phyloP scores from a whole-genome alignment of 1,140 invertebrate genomes.

The Bombus sylvicola region DNA sequence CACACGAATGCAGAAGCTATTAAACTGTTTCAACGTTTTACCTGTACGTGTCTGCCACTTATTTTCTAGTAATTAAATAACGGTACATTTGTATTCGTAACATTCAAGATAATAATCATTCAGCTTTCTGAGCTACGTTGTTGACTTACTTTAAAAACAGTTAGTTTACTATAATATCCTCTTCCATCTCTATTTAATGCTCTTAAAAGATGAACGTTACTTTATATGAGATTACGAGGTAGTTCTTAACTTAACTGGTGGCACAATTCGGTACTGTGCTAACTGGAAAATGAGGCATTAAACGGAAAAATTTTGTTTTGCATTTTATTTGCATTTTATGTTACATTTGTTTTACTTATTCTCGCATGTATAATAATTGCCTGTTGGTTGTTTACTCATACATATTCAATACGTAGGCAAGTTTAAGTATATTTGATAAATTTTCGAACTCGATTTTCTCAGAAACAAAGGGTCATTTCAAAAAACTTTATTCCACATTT shows the following conservation, averaged over 20 bases:
- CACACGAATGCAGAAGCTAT: not conserved
- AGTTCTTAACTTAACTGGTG: not conserved
- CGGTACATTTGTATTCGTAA: too few relatives aligned
- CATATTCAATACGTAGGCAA: too few relatives aligned
- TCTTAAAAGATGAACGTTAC: not conserved
- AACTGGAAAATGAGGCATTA: too few relatives aligned
- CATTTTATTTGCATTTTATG: too few relatives aligned
- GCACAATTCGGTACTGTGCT: not conserved
- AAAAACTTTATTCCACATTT: too few relatives aligned
- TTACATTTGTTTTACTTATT: too few relatives aligned
- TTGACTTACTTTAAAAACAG: not conserved
- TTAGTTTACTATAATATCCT: not conserved
- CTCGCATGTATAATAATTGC: too few relatives aligned
- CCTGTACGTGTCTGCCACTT: not conserved
- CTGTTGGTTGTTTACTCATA: too few relatives aligned
- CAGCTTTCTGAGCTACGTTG: not conserved
- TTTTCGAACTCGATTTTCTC: too few relatives aligned
- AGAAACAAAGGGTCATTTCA: too few relatives aligned
- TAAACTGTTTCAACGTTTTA: slow-evolving; percentile 1
- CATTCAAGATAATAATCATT: not conserved
- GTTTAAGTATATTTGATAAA: too few relatives aligned
- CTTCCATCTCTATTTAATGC: not conserved
- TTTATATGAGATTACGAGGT: not conserved
- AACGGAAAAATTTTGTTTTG: too few relatives aligned
- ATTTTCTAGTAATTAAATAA: slow-evolving; percentile 4